Percentiles rank a stretch among this genome's conserved stretches.
Evolutionary conservation across 2,888 invertebrate genomes (phyloP).

Genomic region (Apantesis nais): DNA sequence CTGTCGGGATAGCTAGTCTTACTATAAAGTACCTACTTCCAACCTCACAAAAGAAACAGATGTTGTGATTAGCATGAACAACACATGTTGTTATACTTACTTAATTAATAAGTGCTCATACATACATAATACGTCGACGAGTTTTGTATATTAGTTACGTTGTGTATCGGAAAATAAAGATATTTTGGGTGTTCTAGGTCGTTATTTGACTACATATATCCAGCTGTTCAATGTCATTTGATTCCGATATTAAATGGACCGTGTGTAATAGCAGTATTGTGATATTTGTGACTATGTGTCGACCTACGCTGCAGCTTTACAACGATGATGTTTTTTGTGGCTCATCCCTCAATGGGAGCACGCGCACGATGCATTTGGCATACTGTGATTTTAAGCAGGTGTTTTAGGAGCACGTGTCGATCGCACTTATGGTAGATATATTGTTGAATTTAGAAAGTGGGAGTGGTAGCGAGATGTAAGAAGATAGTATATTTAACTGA

Average conservation of each 20-base stretch:
- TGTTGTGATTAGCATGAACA: slow-evolving; percentile 1
- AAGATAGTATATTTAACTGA: slow-evolving; percentile 45
- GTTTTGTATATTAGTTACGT: not conserved
- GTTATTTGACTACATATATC: slow-evolving; percentile 62
- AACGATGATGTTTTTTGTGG: slow-evolving; percentile 52
- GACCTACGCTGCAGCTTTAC: slow-evolving; percentile 50
- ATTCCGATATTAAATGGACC: slow-evolving; percentile 76
- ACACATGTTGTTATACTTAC: not conserved
- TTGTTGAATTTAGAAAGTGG: slow-evolving; percentile 22
- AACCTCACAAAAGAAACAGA: not conserved
- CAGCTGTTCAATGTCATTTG: slow-evolving; percentile 81
- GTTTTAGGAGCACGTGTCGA: slow-evolving; percentile 51
- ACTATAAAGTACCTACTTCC: not conserved
- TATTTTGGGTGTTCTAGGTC: slow-evolving; percentile 39
- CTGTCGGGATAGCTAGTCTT: too few species aligned
- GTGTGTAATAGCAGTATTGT: slow-evolving; percentile 67
- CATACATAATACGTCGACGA: not conserved
- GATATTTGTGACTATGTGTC: slow-evolving; percentile 52
- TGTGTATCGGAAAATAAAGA: slow-evolving; percentile 28
- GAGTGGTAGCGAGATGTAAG: slow-evolving; percentile 33
- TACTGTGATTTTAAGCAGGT: slow-evolving; percentile 57
- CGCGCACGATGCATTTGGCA: slow-evolving; percentile 38
- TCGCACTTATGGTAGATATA: slow-evolving; percentile 8
- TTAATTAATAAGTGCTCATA: too few species aligned
- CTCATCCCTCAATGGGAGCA: slow-evolving; percentile 47